Evolutionary conservation across 2,888 invertebrate genomes (phyloP).

Genomic region (Hirtodrosophila confusa): DNA sequence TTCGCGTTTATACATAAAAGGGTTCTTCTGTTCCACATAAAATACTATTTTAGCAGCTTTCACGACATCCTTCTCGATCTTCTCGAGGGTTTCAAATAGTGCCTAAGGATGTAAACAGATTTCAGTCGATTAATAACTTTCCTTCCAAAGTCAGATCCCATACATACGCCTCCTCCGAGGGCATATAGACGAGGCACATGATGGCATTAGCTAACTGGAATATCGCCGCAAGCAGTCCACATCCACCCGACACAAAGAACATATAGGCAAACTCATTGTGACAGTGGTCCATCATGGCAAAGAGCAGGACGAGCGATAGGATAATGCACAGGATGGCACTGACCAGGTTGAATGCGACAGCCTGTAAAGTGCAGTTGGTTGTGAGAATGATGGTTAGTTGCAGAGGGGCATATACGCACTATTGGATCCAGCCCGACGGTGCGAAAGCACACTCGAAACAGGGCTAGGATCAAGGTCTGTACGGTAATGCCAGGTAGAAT

Average conservation of each 20-base stretch:
- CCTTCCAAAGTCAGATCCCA: background rate
- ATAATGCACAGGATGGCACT: constrained; percentile 45
- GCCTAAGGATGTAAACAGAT: constrained; percentile 13
- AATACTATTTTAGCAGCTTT: no score
- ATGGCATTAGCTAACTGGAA: constrained; percentile 53
- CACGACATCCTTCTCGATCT: background rate
- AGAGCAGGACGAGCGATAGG: constrained; percentile 26
- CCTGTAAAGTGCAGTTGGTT: constrained; percentile 31
- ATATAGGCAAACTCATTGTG: constrained; percentile 35
- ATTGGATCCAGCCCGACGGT: constrained; percentile 69
- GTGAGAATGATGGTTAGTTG: background rate
- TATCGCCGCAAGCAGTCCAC: constrained; percentile 54
- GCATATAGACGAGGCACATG: constrained; percentile 56
- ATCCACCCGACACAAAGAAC: constrained; percentile 32
- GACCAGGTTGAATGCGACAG: constrained; percentile 52
- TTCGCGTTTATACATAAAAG: no score
- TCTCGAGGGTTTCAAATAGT: constrained; percentile 36
- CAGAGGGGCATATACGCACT: constrained; percentile 41
- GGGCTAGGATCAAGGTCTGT: constrained; percentile 33
- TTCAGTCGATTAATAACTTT: background rate
- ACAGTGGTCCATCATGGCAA: constrained; percentile 53
- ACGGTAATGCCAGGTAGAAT: constrained; percentile 46
- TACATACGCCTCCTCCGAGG: constrained; percentile 61
- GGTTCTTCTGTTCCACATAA: no score
- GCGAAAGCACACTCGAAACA: constrained; percentile 39